Percentiles rank a stretch among this genome's conserved stretches.
These are phyloP conservation scores for Cancer borealis DNA, from an alignment of 2,888 invertebrate species.

Conservation along the genomic window DNA sequence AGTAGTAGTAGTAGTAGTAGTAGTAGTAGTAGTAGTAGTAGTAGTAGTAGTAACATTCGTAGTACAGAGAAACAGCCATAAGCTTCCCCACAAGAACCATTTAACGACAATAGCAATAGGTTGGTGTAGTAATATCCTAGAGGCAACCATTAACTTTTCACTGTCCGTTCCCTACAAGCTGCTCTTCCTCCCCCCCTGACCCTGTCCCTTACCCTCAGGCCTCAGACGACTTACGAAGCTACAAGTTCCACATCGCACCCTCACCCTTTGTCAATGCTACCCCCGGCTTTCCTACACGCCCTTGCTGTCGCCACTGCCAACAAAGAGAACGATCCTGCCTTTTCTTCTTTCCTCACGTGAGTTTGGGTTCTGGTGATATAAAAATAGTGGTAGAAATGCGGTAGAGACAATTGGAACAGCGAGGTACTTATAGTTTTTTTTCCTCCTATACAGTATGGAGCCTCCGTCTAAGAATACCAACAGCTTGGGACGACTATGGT, in stretches of 20 bases:
- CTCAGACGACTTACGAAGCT: slow-evolving; percentile 62
- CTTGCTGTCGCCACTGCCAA: slow-evolving; percentile 50
- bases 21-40: neutral
- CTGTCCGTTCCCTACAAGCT: neutral
- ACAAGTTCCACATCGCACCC: slow-evolving; percentile 22
- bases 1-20: slow-evolving; percentile 5
- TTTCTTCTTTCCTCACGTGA: slow-evolving; percentile 62
- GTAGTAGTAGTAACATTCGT: neutral
- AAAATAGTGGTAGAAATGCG: neutral
- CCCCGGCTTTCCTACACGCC: slow-evolving; percentile 63
- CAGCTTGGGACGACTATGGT: slow-evolving; percentile 71
- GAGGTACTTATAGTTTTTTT: neutral
- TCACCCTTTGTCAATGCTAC: slow-evolving; percentile 64
- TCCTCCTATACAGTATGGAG: slow-evolving; percentile 59
- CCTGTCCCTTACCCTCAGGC: slow-evolving; percentile 43
- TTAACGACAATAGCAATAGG: neutral
- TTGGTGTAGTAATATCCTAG: neutral
- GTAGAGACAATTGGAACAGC: no score
- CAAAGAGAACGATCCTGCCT: slow-evolving; percentile 22
- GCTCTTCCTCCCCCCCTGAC: slow-evolving; percentile 4
- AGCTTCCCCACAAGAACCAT: neutral
- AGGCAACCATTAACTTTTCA: neutral
- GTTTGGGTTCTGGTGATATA: neutral
- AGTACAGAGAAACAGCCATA: neutral
- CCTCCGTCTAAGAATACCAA: slow-evolving; percentile 58